Base-by-base conservation (phyloP, 2,113 vertebrate genomes). In the Lophura nycthemera region DNA sequence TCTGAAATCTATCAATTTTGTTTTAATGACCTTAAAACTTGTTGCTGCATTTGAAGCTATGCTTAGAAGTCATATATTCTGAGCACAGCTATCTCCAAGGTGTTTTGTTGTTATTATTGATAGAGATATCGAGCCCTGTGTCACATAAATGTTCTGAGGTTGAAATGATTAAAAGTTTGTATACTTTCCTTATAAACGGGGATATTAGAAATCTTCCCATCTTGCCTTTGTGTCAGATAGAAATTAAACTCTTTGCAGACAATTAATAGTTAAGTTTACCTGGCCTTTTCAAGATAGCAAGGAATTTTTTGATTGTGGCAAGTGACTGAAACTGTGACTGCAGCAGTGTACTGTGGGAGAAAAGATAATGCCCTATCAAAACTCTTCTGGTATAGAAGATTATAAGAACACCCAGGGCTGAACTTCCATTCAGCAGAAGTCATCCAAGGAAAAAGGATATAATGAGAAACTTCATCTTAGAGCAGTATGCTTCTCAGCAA, bases 371-470 rank as follows among this genome's bases (percentile, higher is more conserved):
- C 36, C 18, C 77, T 86, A 85, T 85, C 70, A 92, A 87, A 95
- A 85, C 81, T 79, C 70, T 86, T 82, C 60, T 70, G 60, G 61
- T 69, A 42, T 4, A 69, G 63, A 30, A 92, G 67, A 95, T 94
- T 91, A 79, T 15, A 95, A 56, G 59, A 95, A 92, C 78, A 91
- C n/a, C 69, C 73, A 89, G 74, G 77, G 77, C 63, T 93, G 77
- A 93, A 92, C 85, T 91, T 94, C 78, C 59, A 94, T 94, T 96
- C 91, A 89, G 74, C 66, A 70, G 54, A 83, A 89, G 56, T 85
- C 7, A 0, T 54, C 30, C 79, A 85, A 96, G 78, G 82, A 89
- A 78, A 95, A 82, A 79, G 54, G 54, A 63, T 89, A 76, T 87
- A 87, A 95, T 91, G 67, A 94, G 67, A 89, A 71, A 70, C 56